These are phyloP conservation scores for Drosophila lutescens DNA, from an alignment of 2,888 invertebrate genomes.

Conservation along the genomic window DNA sequence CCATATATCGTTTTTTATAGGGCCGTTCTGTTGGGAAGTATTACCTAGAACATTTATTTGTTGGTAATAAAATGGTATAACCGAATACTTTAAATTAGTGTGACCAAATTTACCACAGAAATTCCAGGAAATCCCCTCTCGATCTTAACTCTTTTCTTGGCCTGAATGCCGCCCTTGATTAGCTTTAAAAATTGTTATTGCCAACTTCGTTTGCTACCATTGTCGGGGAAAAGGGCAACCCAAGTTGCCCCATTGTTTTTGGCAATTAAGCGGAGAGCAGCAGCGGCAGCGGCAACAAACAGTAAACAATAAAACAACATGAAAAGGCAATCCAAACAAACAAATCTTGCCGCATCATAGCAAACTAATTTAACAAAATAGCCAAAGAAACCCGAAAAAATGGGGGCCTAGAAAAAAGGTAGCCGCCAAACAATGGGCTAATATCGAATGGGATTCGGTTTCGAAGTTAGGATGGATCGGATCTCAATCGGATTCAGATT, in stretches of 20 bases:
- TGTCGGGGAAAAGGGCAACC: constrained; percentile 18
- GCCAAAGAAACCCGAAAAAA: constrained; percentile 1
- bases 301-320: constrained; percentile 35
- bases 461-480: constrained; percentile 1
- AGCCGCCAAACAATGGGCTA: constrained; percentile 43
- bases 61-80: too few relatives aligned
- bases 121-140: constrained; percentile 10
- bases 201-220: constrained; percentile 43
- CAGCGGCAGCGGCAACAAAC: constrained; percentile 30
- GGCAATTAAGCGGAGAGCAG: constrained; percentile 54
- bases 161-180: constrained; percentile 48
- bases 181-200: constrained; percentile 46
- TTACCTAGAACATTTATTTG: too few relatives aligned
- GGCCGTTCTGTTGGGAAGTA: background rate
- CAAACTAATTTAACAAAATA: constrained; percentile 48
- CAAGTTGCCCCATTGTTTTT: constrained; percentile 36
- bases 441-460: constrained; percentile 38
- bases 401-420: constrained; percentile 23
- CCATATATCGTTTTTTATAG: constrained; percentile 4
- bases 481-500: background rate
- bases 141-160: background rate
- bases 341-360: constrained; percentile 56
- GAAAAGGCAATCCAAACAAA: constrained; percentile 45
- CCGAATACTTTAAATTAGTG: too few relatives aligned
- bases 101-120: background rate